Percentiles rank a stretch among this genome's conserved stretches.
These are phyloP conservation scores for Triplophysa rosa DNA, from an alignment of 2,113 vertebrate species.

Conservation along the genomic window DNA sequence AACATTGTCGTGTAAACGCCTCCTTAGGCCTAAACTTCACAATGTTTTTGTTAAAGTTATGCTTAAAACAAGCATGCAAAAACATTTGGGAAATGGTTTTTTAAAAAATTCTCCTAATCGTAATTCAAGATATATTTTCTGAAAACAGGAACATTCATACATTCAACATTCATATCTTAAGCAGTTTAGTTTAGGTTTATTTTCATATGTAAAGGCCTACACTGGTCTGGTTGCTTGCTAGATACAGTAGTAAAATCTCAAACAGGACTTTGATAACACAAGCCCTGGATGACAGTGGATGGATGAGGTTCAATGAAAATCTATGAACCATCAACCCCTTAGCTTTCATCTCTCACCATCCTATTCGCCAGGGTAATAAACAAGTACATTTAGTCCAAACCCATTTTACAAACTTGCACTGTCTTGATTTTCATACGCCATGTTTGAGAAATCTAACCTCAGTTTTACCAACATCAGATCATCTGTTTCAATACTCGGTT, in stretches of 20 bases:
- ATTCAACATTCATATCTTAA: no score
- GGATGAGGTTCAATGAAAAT: no score
- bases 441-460: constrained; percentile 1
- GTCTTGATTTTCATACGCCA: not conserved
- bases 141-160: no score
- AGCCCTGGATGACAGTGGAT: not conserved
- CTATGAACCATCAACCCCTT: not conserved
- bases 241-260: not conserved
- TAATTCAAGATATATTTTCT: no score
- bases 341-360: not conserved
- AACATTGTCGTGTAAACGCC: no score
- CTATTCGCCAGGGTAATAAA: not conserved
- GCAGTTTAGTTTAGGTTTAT: no score
- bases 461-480: constrained; percentile 34
- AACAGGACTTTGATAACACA: not conserved
- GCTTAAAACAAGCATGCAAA: no score
- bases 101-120: no score
- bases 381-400: not conserved
- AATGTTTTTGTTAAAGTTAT: no score
- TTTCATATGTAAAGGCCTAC: no score
- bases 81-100: no score
- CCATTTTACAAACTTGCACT: not conserved
- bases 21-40: no score
- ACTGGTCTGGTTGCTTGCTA: not conserved
- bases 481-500: constrained; percentile 41